Evolutionary conservation across 2,888 invertebrate species (phyloP).

Genomic region (Eumacrocentrus americanus): DNA sequence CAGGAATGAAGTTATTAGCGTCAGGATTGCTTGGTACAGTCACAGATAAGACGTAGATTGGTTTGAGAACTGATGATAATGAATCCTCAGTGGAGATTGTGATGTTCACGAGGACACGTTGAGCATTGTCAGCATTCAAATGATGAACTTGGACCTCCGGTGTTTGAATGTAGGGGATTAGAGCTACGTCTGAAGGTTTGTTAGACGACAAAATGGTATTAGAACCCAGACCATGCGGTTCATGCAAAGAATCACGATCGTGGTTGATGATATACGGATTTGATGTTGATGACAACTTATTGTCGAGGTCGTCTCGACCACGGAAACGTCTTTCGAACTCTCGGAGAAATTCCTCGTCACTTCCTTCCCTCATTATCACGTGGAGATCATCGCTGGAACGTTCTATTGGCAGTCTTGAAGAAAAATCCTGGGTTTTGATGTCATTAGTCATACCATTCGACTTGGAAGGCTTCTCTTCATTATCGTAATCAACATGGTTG

Average conservation of each 20-base stretch:
- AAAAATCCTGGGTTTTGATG: no score
- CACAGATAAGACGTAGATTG: conserved; percentile 80
- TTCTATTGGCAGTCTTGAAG: no score
- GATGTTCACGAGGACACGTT: conserved; percentile 80
- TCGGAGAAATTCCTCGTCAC: conserved; percentile 50
- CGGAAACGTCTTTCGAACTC: conserved; percentile 49
- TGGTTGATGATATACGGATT: no score
- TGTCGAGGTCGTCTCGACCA: conserved; percentile 3
- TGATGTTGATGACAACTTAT: conserved; percentile 1
- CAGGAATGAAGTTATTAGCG: conserved; percentile 55
- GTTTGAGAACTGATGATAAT: conserved; percentile 65
- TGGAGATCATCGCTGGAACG: conserved; percentile 41
- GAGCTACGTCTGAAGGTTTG: neutral
- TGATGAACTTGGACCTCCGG: conserved; percentile 18
- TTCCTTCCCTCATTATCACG: conserved; percentile 45
- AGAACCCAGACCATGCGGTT: no score
- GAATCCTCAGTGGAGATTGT: conserved; percentile 77
- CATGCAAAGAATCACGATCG: no score
- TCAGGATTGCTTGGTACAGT: conserved; percentile 73
- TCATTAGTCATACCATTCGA: no score
- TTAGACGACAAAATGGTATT: no score
- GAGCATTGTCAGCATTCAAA: conserved; percentile 45
- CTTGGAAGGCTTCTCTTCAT: no score
- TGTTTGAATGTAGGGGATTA: neutral
- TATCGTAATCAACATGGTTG: conserved; percentile 26